Evolutionary conservation across 2,113 vertebrate species (phyloP), one percentile per base, ranked within the genome.

Genomic region (Triplophysa tibetana): DNA sequence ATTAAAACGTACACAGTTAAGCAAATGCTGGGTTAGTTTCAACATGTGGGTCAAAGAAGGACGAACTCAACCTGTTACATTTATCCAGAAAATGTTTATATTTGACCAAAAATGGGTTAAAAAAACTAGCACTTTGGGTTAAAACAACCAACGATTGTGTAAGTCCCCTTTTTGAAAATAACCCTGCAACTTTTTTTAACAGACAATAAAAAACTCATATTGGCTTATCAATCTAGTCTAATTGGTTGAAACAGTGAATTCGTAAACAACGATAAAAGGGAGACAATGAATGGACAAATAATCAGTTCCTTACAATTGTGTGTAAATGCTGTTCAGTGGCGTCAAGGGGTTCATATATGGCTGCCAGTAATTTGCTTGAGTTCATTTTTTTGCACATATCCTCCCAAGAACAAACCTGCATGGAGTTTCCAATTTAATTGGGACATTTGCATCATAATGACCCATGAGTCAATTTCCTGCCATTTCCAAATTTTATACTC

Each of bases 351-450:
- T 64, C 23, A 58, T 81, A 69, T 68, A 62, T 77, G 74, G 60
- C 23, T 61, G 23, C 14, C 43, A 21, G n/a, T 82, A 70, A 70
- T 77, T 70, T 81, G 29, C 58, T 54, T 45, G 56, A 64, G 65
- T 54, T 64, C 58, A 76, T 81, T 81, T 61, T n/a, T 38, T n/a
- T 17, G 65, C 41, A 45, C 65, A 45, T 69, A 70, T 41, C 68
- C 33, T 62, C 21, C 24, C 11, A 63, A 24, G 52, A 68, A 77
- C 26, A 64, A 77, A 56, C 73, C 65, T 70, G 43, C 74, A 17
- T 64, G 11, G 26, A 81, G 26, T 70, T 43, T 8, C 21, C 2
- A 8, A 2, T 63, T 63, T 65, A 81, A 70, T 54, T 75, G 52
- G 74, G 26, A 63, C 19, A 67, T 69, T 67, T 81, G 43, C 56